Evolutionary conservation across 2,888 invertebrate genomes (phyloP), one percentile per base, ranked within the genome.

Genomic region (Pharmacophagus antenor): DNA sequence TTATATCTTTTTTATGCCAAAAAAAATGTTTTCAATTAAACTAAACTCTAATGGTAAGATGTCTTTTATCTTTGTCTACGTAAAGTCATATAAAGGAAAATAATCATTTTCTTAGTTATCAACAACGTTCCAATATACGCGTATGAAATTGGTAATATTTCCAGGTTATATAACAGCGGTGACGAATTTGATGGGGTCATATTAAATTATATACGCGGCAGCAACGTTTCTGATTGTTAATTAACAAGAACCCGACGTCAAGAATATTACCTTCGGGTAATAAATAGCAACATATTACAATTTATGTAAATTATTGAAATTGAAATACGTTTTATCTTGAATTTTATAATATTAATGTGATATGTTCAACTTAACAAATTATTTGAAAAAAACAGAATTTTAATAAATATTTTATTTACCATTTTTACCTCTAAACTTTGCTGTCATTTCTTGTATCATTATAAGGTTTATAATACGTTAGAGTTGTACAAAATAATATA

Each of bases 181-280:
- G 18, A 50, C 27, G 5, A 8, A 18, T 25, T 50, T 50, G 27
- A 50, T 50, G 31, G 20, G 27, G 27, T 17, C 17, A 17, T 50
- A 50, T 25, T 50, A 50, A 58, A 53, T 53, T 41, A 23, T 53
- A 48, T 20, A 48, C 25, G 25, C 53, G 52, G 46, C 52, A 58
- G 41, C 46, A 46, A 41, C 48, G 25, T 47, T 47, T 48, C 47
- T 52, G 47, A 52, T 58, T 58, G 25, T 47, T 48, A 53, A 47
- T 42, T 58, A 48, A 48, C 47, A 41, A 53, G 53, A 41, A 58
- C 52, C 53, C 58, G 48, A 58, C 48, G 53, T 22, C 37, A 25
- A 37, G 46, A 47, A 58, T 58, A 25, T 53, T 47, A 20, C 52
- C 42, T 42, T 17, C 42, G 18, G 2, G 42, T 42, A 17, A 42